Conservation (phyloP, 2,888 invertebrate genomes). For the Tryphoninae sp. region DNA sequence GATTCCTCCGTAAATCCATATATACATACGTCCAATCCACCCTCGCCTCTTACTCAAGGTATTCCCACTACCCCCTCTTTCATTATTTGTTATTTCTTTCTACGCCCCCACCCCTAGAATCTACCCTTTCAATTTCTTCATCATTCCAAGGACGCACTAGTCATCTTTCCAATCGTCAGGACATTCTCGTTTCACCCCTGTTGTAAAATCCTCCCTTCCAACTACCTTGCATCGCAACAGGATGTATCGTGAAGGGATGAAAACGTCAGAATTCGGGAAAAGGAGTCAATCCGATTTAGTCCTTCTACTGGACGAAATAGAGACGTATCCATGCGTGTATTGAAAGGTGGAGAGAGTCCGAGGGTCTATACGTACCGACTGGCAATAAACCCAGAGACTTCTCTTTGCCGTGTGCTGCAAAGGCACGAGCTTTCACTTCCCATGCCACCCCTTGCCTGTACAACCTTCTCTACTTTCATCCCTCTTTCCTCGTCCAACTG, state of each 20-base stretch:
- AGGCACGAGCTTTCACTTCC: conserved; percentile 62
- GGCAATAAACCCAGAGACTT: conserved; percentile 70
- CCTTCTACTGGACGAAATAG: conserved; percentile 9
- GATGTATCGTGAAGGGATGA: background rate
- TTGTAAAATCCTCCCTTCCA: too few species aligned
- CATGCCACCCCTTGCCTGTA: conserved; percentile 60
- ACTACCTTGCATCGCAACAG: background rate
- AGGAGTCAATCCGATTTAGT: conserved; percentile 63
- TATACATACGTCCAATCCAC: conserved; percentile 7
- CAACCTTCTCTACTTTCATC: conserved; percentile 65
- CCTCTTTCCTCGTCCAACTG: conserved; percentile 64
- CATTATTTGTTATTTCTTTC: background rate
- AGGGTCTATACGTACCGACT: conserved; percentile 55
- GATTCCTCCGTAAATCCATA: conserved; percentile 17
- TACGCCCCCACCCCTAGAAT: background rate
- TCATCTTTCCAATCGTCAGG: background rate
- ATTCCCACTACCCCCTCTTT: background rate
- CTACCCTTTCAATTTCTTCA: background rate
- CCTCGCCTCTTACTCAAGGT: background rate
- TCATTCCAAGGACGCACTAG: background rate
- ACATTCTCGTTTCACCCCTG: background rate
- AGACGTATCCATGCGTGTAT: conserved; percentile 7
- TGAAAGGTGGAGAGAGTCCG: conserved; percentile 48
- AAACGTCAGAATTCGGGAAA: conserved; percentile 38
- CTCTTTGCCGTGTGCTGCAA: conserved; percentile 69